Evolutionary conservation across 2,888 invertebrate genomes (phyloP), one percentile per base, ranked within the genome.

Genomic region (Omphaloscelis lunosa): DNA sequence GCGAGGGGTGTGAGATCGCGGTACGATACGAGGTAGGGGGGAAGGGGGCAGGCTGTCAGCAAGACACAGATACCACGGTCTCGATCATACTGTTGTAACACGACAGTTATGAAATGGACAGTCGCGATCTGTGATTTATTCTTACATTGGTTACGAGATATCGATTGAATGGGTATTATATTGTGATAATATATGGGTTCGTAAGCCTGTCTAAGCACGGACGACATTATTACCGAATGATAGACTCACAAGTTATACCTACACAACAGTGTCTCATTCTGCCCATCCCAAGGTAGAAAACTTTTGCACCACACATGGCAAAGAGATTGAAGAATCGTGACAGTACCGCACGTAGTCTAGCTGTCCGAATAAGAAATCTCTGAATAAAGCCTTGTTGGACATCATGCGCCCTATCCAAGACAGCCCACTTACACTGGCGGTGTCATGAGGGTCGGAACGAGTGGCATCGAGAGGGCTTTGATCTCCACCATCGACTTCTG

Each of bases 401-500:
- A 20, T 1, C 4, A 15, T n/a, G 74, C 69, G 80, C 65, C 61
- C 29, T n/a, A 58, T 17, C 68, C 27, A 48, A 20, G 12, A 53
- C 63, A n/a, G 79, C 65, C 76, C 56, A 56, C 62, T 72, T 62
- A 73, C 29, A 27, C 17, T 41, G 71, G 45, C 71, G 77, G 76
- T 15, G 66, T 58, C 56, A 77, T 66, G 82, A 84, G 89, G 89
- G 89, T 85, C 84, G 69, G 65, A 72, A 65, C 63, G 87, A 87
- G 89, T 79, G 87, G 75, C 86, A 84, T 86, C 86, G 83, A 88
- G 82, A 80, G 84, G 86, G 81, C 92, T 93, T 93, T 93, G 93
- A 93, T 93, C 91, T 89, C 87, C 72, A 79, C 90, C 87, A 91
- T 93, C 90, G 82, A 84, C 83, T 92, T 93, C 94, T 92, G 94